Base-by-base conservation (phyloP, 2,888 invertebrate species). In the Meandrusa payeni region DNA sequence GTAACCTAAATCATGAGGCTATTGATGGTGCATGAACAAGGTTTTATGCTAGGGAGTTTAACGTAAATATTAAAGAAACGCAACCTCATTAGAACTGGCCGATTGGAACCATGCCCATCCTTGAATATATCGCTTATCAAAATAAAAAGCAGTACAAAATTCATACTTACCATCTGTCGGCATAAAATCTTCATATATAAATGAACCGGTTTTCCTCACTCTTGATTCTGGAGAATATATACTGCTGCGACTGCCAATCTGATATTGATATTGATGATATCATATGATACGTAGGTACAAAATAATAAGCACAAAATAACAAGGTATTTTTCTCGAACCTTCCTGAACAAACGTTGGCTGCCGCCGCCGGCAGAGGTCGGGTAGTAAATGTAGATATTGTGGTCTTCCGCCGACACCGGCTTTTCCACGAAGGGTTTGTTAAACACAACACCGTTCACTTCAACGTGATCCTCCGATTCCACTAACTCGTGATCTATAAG, bases 181-280 rank as follows among this genome's bases (percentile, higher is more conserved):
- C 98, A 99, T 99, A 81, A 99, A 99, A 82, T 99, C 99, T 90
- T 99, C 99, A 77, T 99, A 99, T 71, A 99, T 98, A 81, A 96
- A 99, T 5, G 98, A 98, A 28, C 99, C 99, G 33, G 96, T 96
- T 85, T 97, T 98, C 41, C 99, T 90, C 3, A 99, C 97, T 63
- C 97, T 91, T 28, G 97, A 97, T 80, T 97, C 97, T 3, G 97
- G 97, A 0, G 98, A 98, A 79, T 99, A 99, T 45, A 99, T 98
- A 81, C 98, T 99, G 85, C 98, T 98, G 42, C 99, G 92, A 74
- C 98, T 98, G 54, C 98, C 99, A 76, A 99, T 98, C 96, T 97
- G 79, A n/a, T n/a, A n/a, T n/a, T n/a, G n/a, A n/a, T n/a, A n/a
- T n/a, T n/a, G n/a, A n/a, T n/a, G n/a, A n/a, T n/a, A n/a, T n/a